Conservation (phyloP, 2,797 vertebrate genomes). For the Okamejei kenojei region DNA sequence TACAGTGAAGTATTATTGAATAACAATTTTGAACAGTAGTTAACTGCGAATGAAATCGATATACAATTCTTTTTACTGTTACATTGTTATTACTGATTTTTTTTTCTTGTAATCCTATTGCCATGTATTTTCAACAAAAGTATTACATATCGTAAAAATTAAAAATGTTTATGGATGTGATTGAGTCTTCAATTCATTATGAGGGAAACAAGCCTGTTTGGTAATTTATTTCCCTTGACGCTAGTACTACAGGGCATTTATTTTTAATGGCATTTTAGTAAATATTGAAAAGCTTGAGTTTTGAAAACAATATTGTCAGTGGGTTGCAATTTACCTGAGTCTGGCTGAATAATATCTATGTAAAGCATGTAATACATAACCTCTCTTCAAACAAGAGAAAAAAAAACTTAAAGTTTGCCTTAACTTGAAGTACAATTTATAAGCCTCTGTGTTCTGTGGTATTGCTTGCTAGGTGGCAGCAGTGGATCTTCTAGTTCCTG, state of each 20-base stretch:
- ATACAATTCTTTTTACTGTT: not conserved
- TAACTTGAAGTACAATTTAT: not conserved
- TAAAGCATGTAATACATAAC: not conserved
- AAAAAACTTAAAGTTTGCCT: not conserved
- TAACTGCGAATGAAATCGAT: not conserved
- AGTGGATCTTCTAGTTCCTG: conserved; percentile 87
- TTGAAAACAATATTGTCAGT: not conserved
- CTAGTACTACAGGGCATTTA: not conserved
- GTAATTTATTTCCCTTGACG: not conserved
- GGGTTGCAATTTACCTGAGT: not conserved
- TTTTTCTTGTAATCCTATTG: not conserved
- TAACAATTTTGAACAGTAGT: not conserved
- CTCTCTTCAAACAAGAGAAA: not conserved
- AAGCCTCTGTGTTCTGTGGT: not conserved
- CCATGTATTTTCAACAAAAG: not conserved
- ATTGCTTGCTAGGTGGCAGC: conserved; percentile 73
- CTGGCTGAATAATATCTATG: not conserved
- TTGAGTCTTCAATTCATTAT: not conserved
- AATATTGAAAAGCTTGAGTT: not conserved
- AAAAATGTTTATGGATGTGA: not conserved
- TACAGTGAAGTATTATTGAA: not conserved
- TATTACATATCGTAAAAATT: not conserved
- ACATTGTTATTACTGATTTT: not conserved
- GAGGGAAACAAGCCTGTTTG: not conserved
- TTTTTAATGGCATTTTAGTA: not conserved